Evolutionary conservation across 37 sponge, comb jelly and placozoan species (phyloP).

Genomic region (Aphrocallistes beatrix): DNA sequence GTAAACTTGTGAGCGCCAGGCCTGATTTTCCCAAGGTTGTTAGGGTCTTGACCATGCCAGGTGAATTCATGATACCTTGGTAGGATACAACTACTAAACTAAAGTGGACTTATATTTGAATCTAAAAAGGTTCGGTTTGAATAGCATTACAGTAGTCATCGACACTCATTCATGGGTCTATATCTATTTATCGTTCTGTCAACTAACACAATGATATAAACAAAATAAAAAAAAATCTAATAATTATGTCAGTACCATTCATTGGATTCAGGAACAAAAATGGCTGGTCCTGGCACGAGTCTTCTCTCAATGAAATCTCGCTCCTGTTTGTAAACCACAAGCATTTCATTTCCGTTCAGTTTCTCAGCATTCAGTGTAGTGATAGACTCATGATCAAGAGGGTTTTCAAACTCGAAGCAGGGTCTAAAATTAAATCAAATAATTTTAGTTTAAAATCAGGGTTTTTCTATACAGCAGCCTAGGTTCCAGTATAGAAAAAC

Average conservation of each 20-base stretch:
- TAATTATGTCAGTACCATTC: conserved; percentile 76
- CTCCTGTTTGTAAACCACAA: conserved; percentile 67
- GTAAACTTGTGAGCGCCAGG: conserved; percentile 43
- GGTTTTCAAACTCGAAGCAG: conserved; percentile 36
- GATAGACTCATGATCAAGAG: conserved; percentile 38
- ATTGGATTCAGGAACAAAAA: conserved; percentile 51
- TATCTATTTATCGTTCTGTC: too few relatives aligned
- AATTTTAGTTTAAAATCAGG: too few relatives aligned
- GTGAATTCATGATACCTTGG: conserved; percentile 66
- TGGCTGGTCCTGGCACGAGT: conserved; percentile 45
- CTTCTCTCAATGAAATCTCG: conserved; percentile 50
- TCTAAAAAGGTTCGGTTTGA: background rate
- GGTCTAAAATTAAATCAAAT: conserved; percentile 29
- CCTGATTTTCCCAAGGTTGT: conserved; percentile 28
- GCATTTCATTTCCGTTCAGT: conserved; percentile 46
- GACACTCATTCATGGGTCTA: too few relatives aligned
- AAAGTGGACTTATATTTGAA: background rate
- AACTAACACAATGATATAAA: too few relatives aligned
- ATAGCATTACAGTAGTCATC: too few relatives aligned
- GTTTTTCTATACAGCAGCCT: too few relatives aligned
- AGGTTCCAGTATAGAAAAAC: too few relatives aligned
- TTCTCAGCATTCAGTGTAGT: conserved; percentile 30
- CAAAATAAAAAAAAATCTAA: too few relatives aligned
- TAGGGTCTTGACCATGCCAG: conserved; percentile 65
- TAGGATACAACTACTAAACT: too few relatives aligned